Evolutionary conservation across 2,888 invertebrate species (phyloP), one percentile per base, ranked within the genome.

Genomic region (Pseudoips prasinana): DNA sequence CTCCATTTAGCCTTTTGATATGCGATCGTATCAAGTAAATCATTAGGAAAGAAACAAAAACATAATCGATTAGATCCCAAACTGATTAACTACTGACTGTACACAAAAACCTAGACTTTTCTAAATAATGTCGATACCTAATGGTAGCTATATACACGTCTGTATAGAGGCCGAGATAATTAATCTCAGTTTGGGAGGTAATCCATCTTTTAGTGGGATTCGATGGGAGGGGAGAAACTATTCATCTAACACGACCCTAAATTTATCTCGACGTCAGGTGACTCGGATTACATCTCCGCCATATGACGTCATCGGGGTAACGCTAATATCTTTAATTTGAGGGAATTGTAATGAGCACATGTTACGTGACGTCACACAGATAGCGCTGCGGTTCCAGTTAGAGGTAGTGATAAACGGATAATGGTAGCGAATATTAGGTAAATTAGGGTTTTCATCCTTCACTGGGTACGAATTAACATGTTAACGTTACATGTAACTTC

Each of bases 151-250:
- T 48, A 48, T 42, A 49, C 33, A 46, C 35, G 41, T 50, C 62
- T 48, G 33, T 52, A 49, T 50, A 44, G 40, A 37, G 18, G 44
- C 46, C 54, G 32, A 31, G 27, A 68, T 74, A 75, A 78, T 79
- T 75, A 77, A 80, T 77, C 79, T 75, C 68, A 66, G 70, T 73
- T 74, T 60, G 63, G 56, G 46, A 67, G 53, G 67, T 76, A 72
- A 76, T 77, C 70, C 69, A 61, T 73, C 70, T 74, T 64, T 59
- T 55, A 62, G 59, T 39, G 49, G 46, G 59, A 53, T 54, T 60
- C 61, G 58, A 60, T 60, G 46, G 57, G 50, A 42, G 39, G 46
- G 46, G 49, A 31, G 44, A 46, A 53, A 51, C 61, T 64, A 68
- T 69, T 66, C 57, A 63, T 73, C 64, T 61, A 58, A 54, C 49